A percentile compares a stretch with the other conserved stretches of the same genome.
These are phyloP conservation scores for Pterobdella sp. DNA, from an alignment of 2,888 invertebrate species.

Conservation along the genomic window DNA sequence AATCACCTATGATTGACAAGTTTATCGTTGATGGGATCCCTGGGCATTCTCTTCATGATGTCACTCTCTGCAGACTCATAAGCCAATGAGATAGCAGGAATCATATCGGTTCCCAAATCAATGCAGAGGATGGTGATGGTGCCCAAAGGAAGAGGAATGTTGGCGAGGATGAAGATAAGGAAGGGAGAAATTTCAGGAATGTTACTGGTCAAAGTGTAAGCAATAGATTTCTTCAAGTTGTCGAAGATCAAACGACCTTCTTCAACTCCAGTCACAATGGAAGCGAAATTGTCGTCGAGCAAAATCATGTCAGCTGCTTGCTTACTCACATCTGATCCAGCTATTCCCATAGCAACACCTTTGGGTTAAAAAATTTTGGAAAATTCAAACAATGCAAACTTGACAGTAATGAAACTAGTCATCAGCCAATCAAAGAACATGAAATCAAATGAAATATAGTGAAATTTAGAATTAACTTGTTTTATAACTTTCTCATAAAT, in stretches of 20 bases:
- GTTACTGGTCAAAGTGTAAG: constrained; percentile 88
- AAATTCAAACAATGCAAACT: neutral
- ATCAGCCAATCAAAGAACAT: no score
- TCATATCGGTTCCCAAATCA: constrained; percentile 95
- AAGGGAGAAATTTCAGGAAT: constrained; percentile 95
- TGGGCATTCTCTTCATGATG: constrained; percentile 83
- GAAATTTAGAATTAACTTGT: neutral
- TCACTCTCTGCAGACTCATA: constrained; percentile 61
- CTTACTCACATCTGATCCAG: constrained; percentile 40
- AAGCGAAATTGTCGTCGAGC: constrained; percentile 42
- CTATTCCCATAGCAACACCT: constrained; percentile 41
- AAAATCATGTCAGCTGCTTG: constrained; percentile 43
- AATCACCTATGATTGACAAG: constrained; percentile 63
- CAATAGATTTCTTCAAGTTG: constrained; percentile 92
- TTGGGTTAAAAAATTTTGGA: neutral
- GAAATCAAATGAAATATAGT: no score
- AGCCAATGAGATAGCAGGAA: constrained; percentile 76
- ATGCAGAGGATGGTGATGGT: constrained; percentile 94
- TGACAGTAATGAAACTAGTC: no score
- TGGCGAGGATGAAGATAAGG: constrained; percentile 87
- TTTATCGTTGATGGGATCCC: constrained; percentile 74
- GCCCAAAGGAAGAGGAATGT: constrained; percentile 84
- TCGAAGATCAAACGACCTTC: constrained; percentile 72
- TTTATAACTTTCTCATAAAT: no score
- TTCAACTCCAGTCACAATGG: constrained; percentile 42